Conservation (phyloP, 2,888 invertebrate genomes). For the Pantelozetes paolii region DNA sequence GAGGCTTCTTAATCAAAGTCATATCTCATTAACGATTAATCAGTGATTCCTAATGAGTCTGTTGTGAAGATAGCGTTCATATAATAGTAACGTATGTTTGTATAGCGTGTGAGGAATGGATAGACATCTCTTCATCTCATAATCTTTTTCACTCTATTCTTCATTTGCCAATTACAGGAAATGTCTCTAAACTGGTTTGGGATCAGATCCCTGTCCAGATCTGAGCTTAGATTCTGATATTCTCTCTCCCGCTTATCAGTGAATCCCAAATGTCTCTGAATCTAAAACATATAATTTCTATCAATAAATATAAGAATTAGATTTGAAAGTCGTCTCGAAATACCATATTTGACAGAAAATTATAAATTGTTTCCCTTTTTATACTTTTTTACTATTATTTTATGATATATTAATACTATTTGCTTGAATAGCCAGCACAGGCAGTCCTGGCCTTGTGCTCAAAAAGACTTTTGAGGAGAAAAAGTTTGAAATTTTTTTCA, state of each 20-base stretch:
- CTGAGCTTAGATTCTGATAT: conserved; percentile 11
- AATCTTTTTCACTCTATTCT: conserved; percentile 16
- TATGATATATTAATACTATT: background rate
- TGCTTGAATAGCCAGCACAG: background rate
- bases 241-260: background rate
- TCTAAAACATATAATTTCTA: no score
- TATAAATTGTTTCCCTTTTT: background rate
- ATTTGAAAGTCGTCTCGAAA: background rate
- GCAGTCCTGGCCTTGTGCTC: conserved; percentile 2
- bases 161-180: conserved; percentile 32
- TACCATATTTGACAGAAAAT: background rate
- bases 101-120: conserved; percentile 23
- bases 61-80: conserved; percentile 15
- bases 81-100: conserved; percentile 4
- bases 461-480: background rate
- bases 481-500: background rate
- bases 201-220: background rate
- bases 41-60: conserved; percentile 29
- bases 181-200: conserved; percentile 34
- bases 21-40: conserved; percentile 32
- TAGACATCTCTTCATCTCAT: conserved; percentile 3
- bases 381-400: no score
- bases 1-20: conserved; percentile 24
- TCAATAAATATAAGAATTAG: conserved; percentile 5
- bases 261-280: no score